Base-by-base conservation (phyloP, 2,888 invertebrate genomes). In the Loripinus fragilis region DNA sequence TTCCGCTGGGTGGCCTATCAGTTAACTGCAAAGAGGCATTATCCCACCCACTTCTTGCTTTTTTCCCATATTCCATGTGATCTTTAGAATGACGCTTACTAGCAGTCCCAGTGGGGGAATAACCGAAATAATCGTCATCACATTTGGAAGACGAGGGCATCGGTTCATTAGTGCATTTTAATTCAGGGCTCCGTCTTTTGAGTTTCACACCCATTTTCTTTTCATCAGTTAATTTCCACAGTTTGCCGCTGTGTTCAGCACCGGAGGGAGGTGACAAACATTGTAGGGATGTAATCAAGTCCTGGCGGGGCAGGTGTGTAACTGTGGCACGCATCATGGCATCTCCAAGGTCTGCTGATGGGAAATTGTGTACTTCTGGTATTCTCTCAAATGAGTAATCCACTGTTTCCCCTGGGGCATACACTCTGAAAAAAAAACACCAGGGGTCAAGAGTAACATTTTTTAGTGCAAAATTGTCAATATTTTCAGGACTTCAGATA, bases 321-420 rank as follows among this genome's bases (percentile, higher is more conserved):
- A 95, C 95, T 25, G 94, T 92, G 94, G 95, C 95, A 89, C 94
- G 95, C 83, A 97, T 74, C 10, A 83, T 79, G n/a, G 82, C 77
- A 35, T 82, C 81, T 2, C 75, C 73, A 0, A 88, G 74, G 38
- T 87, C 85, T n/a, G 88, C 88, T 15, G 83, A 67, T 0, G 93
- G 93, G 73, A 93, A 93, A 12, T 85, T 87, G 73, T 93, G 93
- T 10, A 87, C 74, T 42, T 90, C 90, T 10, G 92, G 90, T 15
- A 78, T 52, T 20, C 90, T 87, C 35, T 94, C 91, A 85, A 95
- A 94, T 70, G 95, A 94, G 77, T 95, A 94, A 69, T 94, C 94
- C 95, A 96, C 92, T 92, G 95, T 95, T 90, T 96, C 96, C 20
- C 95, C 96, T 2, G 96, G 96, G 86, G 96, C 95, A 85, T 95